These are phyloP conservation scores for Globodera ellingtonae DNA, from an alignment of 1,140 invertebrate species.

Conservation along the genomic window DNA sequence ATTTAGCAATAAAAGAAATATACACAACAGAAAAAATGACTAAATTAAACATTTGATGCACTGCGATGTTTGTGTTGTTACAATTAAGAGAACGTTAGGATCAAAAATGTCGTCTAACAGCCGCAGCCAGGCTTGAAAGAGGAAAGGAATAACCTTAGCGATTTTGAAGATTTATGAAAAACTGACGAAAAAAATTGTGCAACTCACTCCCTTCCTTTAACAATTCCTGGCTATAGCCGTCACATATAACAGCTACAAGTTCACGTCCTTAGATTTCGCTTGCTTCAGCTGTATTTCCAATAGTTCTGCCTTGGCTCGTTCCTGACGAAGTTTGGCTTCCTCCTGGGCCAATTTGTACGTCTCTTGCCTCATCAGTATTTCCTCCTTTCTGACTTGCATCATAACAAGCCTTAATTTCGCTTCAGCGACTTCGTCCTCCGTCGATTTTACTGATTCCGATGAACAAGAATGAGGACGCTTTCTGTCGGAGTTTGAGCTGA, in stretches of 20 bases:
- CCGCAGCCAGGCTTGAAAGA: too few relatives aligned
- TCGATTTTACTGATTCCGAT: constrained; percentile 17
- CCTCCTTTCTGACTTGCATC: constrained; percentile 29
- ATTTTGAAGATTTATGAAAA: too few relatives aligned
- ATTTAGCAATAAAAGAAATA: too few relatives aligned
- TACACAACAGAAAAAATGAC: too few relatives aligned
- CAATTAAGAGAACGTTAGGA: too few relatives aligned
- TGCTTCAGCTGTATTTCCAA: constrained; percentile 21
- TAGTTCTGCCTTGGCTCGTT: constrained; percentile 30
- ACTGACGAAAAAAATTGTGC: too few relatives aligned
- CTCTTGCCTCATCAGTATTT: constrained; percentile 23
- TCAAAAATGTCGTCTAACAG: too few relatives aligned
- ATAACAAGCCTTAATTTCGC: constrained; percentile 20
- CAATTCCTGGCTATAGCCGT: background rate
- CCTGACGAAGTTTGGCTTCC: constrained; percentile 30
- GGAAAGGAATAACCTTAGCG: too few relatives aligned
- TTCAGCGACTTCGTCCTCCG: constrained; percentile 27
- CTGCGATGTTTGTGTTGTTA: too few relatives aligned
- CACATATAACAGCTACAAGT: background rate
- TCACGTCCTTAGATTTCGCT: background rate
- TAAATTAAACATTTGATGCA: too few relatives aligned
- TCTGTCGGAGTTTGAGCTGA: constrained; percentile 1
- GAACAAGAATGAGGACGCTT: constrained; percentile 17
- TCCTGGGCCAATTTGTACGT: constrained; percentile 22
- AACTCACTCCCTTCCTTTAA: too few relatives aligned